A percentile compares a stretch with the other conserved stretches of the same genome.
phyloP scores from a whole-genome alignment of 2,797 vertebrate species.

The Fundulus diaphanus region DNA sequence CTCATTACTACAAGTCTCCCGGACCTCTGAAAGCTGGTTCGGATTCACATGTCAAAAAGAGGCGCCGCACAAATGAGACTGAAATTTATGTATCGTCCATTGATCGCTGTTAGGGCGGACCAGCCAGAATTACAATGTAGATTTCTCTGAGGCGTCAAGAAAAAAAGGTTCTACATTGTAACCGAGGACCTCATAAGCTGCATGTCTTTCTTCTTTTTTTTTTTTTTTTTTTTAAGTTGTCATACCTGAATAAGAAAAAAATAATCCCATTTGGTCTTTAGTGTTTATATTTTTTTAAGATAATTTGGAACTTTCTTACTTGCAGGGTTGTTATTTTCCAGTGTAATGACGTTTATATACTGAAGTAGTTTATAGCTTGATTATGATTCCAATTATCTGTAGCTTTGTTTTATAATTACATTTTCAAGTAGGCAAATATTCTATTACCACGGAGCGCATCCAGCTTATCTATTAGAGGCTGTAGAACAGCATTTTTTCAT shows the following conservation, averaged over 20 bases:
- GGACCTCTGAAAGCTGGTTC: constrained; percentile 32
- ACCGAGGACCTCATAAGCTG: not conserved
- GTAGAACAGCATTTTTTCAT: not conserved
- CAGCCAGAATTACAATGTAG: not conserved
- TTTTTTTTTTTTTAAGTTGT: not conserved
- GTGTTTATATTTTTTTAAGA: not conserved
- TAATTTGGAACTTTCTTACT: not conserved
- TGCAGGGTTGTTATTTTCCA: not conserved
- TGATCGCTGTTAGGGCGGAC: too few relatives aligned
- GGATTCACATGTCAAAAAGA: constrained; percentile 46
- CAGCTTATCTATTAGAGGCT: not conserved
- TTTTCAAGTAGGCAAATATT: not conserved
- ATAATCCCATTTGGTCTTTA: not conserved
- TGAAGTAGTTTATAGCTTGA: not conserved
- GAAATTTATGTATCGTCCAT: too few relatives aligned
- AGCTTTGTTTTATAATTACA: not conserved
- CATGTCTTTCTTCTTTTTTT: too few relatives aligned
- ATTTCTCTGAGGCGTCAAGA: not conserved
- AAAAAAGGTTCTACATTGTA: not conserved
- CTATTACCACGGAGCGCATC: not conserved
- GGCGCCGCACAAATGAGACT: constrained; percentile 22
- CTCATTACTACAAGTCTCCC: constrained; percentile 62
- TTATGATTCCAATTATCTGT: not conserved
- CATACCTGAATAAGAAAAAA: not conserved
- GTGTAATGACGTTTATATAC: not conserved